phyloP scores from a whole-genome alignment of 2,113 vertebrate species.

The Gobiocypris rarus region DNA sequence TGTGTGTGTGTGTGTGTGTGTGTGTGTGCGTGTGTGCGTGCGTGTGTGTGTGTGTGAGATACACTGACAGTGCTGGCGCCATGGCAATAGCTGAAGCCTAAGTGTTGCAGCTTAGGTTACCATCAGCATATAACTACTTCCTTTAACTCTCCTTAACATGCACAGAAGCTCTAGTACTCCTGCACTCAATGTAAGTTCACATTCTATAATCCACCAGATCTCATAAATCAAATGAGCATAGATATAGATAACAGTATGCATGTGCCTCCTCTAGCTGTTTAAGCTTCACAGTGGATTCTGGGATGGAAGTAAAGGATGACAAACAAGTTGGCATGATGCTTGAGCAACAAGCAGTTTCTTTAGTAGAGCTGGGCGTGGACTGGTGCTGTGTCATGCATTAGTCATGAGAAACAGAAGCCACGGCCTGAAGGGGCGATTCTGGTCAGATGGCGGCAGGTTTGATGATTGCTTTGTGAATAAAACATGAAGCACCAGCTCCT shows the following conservation, averaged over 20 bases:
- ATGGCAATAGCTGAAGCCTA: background rate
- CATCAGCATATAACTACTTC: constrained; percentile 53
- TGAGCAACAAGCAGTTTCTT: background rate
- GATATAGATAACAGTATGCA: background rate
- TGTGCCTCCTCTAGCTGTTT: background rate
- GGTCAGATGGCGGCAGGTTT: constrained; percentile 60
- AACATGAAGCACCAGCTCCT: constrained; percentile 64
- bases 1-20: too few relatives aligned
- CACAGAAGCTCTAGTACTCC: background rate
- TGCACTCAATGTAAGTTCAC: background rate
- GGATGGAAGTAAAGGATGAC: background rate
- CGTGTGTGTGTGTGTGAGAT: background rate
- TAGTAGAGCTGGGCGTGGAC: constrained; percentile 28
- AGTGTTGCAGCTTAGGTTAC: constrained; percentile 54
- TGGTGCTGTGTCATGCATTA: constrained; percentile 67
- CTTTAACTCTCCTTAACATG: constrained; percentile 50
- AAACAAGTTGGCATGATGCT: background rate
- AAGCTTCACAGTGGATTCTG: background rate
- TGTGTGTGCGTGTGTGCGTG: too few relatives aligned
- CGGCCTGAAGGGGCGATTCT: constrained; percentile 59
- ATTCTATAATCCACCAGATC: background rate
- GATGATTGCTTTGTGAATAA: constrained; percentile 73
- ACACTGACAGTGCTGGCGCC: background rate
- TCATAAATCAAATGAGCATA: background rate
- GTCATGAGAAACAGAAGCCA: constrained; percentile 71